Conservation (phyloP, 37 sponge, comb jelly and placozoan species). For the Oopsacas minuta region DNA sequence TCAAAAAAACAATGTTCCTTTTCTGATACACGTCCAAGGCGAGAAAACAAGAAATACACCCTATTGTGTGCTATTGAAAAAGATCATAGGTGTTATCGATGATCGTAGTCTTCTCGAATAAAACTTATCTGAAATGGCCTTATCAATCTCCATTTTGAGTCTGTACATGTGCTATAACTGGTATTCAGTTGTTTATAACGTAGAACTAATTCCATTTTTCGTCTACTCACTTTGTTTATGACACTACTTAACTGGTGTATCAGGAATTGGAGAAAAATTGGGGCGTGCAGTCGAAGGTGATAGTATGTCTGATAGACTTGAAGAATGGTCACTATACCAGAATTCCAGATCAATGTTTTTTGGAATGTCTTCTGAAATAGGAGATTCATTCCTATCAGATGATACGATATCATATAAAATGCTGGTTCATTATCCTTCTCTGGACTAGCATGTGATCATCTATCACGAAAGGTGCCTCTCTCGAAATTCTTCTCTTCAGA, state of each 20-base stretch:
- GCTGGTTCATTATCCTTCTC: background rate
- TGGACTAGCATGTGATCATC: background rate
- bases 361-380: background rate
- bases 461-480: background rate
- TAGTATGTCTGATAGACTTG: background rate
- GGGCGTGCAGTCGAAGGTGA: background rate
- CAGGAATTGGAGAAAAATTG: background rate
- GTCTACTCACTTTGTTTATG: background rate
- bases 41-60: too few relatives aligned
- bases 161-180: background rate
- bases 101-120: too few relatives aligned
- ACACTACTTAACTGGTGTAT: background rate
- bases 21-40: too few relatives aligned
- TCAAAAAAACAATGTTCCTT: too few relatives aligned
- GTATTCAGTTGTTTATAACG: background rate
- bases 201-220: background rate
- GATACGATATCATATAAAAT: background rate
- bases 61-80: too few relatives aligned
- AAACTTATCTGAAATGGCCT: background rate
- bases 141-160: background rate
- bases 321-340: background rate
- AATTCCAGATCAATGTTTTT: background rate
- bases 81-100: too few relatives aligned
- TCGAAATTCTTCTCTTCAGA: background rate
- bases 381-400: background rate